Percentiles rank a stretch among this genome's conserved stretches.
Evolutionary conservation across 2,113 vertebrate genomes (phyloP).

Genomic region (Apaloderma vittatum): DNA sequence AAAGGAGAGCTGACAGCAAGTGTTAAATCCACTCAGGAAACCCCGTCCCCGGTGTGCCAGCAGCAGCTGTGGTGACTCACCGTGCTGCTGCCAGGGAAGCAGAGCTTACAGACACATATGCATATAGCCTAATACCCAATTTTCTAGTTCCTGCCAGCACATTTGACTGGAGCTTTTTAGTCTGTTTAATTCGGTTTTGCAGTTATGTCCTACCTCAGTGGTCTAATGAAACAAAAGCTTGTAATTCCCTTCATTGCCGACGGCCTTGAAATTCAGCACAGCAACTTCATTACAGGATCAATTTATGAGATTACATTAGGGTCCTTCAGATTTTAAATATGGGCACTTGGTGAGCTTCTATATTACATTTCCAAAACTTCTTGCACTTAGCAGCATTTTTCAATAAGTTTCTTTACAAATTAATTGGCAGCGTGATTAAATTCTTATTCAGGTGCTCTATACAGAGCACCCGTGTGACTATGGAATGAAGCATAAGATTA

Average conservation of each 20-base stretch:
- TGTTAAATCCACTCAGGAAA: background rate
- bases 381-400: background rate
- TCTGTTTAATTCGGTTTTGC: background rate
- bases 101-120: background rate
- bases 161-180: background rate
- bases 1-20: background rate
- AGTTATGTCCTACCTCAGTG: background rate
- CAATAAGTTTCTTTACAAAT: slow-evolving; percentile 18
- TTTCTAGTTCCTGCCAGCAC: background rate
- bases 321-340: background rate
- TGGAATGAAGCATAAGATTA: background rate
- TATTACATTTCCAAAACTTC: background rate
- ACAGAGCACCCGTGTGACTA: background rate
- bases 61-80: background rate
- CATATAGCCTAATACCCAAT: background rate
- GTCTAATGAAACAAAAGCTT: background rate
- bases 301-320: slow-evolving; percentile 12
- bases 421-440: slow-evolving; percentile 2
- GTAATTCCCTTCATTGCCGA: background rate
- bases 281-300: background rate
- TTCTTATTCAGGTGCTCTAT: background rate
- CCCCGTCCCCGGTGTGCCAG: background rate
- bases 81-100: background rate
- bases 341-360: background rate
- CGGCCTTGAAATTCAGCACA: slow-evolving; percentile 27